These are phyloP conservation scores for Lophochroa leadbeateri DNA, from an alignment of 2,113 vertebrate genomes.

Conservation along the genomic window DNA sequence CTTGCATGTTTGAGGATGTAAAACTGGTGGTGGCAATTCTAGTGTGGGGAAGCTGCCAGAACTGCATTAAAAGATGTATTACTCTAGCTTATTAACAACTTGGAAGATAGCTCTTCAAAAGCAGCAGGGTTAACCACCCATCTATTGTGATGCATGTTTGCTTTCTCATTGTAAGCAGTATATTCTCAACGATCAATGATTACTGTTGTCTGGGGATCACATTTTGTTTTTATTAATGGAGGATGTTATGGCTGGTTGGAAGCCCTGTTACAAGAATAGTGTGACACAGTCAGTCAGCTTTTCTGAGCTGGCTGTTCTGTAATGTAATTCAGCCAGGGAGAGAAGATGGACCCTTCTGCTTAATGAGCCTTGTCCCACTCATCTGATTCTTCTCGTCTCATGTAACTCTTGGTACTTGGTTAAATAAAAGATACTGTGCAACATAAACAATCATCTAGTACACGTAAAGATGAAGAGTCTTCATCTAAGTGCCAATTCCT, in stretches of 20 bases:
- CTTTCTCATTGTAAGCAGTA: background rate
- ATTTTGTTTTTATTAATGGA: constrained; percentile 3
- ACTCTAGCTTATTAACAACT: background rate
- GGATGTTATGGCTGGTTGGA: background rate
- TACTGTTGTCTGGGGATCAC: background rate
- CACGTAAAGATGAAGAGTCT: background rate
- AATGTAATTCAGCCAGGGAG: background rate
- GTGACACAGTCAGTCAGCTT: background rate
- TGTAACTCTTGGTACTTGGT: background rate
- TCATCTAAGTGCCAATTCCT: background rate
- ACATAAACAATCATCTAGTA: background rate
- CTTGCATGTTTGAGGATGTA: background rate
- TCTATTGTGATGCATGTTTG: background rate
- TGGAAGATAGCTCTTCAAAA: background rate
- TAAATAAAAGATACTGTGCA: background rate
- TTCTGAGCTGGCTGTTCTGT: background rate
- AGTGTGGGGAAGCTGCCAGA: background rate
- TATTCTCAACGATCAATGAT: background rate
- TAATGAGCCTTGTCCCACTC: constrained; percentile 8
- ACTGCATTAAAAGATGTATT: background rate
- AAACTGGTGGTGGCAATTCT: background rate
- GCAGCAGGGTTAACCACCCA: background rate
- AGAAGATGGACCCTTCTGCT: background rate
- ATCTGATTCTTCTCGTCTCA: background rate
- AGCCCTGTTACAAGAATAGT: background rate